Conservation (phyloP, 2,113 vertebrate genomes). For the Pristiophorus japonicus region DNA sequence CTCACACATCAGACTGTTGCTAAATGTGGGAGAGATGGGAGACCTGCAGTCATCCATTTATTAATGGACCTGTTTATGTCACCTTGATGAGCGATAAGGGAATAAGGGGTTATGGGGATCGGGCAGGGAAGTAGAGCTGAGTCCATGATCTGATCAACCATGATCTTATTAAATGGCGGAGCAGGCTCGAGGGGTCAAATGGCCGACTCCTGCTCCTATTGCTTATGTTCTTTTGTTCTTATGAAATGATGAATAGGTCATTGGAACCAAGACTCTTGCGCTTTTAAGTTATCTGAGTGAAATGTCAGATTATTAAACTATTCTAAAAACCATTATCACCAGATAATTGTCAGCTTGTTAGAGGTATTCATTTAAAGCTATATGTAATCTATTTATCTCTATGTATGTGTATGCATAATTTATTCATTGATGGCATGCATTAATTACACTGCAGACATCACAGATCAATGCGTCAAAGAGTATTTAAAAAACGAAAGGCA, state of each 20-base stretch:
- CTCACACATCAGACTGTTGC: not conserved
- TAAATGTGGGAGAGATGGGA: not conserved
- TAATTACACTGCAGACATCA: not conserved
- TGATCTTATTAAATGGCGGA: too few species aligned
- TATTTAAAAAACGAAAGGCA: not conserved
- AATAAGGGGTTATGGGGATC: too few species aligned
- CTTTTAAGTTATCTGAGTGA: not conserved
- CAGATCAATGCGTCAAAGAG: not conserved
- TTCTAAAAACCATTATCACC: not conserved
- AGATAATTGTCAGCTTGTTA: not conserved
- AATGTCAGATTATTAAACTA: not conserved
- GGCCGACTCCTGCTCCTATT: too few species aligned
- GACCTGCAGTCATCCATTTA: not conserved
- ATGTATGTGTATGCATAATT: not conserved
- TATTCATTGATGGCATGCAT: not conserved
- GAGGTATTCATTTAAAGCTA: not conserved
- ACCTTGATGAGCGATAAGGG: not conserved
- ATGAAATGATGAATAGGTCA: not conserved
- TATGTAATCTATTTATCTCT: not conserved
- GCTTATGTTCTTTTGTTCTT: too few species aligned
- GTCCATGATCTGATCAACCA: too few species aligned
- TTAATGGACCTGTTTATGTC: not conserved
- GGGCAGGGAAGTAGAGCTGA: too few species aligned
- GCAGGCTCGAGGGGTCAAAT: too few species aligned
- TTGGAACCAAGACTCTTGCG: not conserved